Percentiles rank a stretch among this genome's conserved stretches.
These are phyloP conservation scores for Drosophila pseudoobscura DNA, from an alignment of 1,140 invertebrate species.

Conservation along the genomic window DNA sequence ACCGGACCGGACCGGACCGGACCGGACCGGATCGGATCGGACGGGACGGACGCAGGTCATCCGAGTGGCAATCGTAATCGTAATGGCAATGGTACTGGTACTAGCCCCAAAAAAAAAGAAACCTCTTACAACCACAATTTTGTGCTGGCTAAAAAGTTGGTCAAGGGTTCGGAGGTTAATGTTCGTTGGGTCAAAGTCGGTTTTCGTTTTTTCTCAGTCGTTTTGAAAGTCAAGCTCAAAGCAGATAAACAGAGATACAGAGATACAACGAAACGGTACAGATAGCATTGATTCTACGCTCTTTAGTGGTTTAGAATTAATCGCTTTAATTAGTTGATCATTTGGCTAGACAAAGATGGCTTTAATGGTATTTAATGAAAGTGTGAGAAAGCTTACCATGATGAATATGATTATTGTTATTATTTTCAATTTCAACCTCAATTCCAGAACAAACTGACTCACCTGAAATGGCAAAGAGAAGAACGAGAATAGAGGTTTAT, in stretches of 20 bases:
- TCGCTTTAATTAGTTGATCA: conserved; percentile 35
- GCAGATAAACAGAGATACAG: conserved; percentile 7
- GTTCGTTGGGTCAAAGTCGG: conserved; percentile 25
- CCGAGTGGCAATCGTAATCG: not conserved
- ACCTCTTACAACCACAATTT: not conserved
- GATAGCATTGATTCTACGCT: conserved; percentile 16
- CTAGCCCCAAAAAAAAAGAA: conserved; percentile 11
- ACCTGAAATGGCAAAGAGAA: conserved; percentile 74
- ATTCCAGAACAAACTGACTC: conserved; percentile 84
- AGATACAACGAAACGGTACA: conserved; percentile 19
- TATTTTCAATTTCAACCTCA: conserved; percentile 84
- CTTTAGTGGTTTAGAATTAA: conserved; percentile 29
- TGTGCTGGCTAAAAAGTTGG: conserved; percentile 29
- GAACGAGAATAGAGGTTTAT: conserved; percentile 45
- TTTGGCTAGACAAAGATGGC: conserved; percentile 66
- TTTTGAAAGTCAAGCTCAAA: conserved; percentile 7
- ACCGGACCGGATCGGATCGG: no score
- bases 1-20: no score
- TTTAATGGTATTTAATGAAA: conserved; percentile 83
- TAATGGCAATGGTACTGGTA: conserved; percentile 10
- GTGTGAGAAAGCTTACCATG: conserved; percentile 83
- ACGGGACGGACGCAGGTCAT: no score
- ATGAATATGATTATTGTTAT: conserved; percentile 83
- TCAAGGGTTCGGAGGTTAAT: conserved; percentile 58
- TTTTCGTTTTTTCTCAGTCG: not conserved